Conservation (phyloP, 2,888 invertebrate species). For the Rugalucina vietnamica region DNA sequence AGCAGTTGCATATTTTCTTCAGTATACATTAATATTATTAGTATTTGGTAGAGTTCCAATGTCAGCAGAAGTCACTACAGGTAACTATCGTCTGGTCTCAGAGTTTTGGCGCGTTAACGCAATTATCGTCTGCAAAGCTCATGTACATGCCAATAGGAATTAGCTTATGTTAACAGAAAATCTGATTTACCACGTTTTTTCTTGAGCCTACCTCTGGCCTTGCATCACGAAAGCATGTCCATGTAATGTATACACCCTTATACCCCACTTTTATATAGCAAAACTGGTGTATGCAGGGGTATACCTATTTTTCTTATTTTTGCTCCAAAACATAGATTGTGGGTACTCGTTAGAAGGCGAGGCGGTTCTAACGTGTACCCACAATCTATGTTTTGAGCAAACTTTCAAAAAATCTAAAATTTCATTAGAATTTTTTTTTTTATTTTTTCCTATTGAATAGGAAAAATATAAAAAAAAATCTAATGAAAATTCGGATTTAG, state of each 20-base stretch:
- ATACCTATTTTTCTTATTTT: background rate
- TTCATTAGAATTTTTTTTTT: too few relatives aligned
- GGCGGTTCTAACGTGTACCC: too few relatives aligned
- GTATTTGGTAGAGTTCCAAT: background rate
- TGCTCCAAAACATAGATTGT: background rate
- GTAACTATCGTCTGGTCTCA: background rate
- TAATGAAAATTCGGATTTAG: too few relatives aligned
- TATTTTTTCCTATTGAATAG: too few relatives aligned
- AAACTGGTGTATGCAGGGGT: background rate
- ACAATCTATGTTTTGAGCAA: too few relatives aligned
- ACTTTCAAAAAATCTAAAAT: too few relatives aligned
- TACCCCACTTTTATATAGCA: background rate
- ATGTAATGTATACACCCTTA: background rate
- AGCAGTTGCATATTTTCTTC: too few relatives aligned
- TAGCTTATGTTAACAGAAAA: background rate
- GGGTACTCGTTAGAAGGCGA: too few relatives aligned
- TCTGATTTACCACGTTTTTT: too few relatives aligned
- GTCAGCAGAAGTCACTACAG: background rate
- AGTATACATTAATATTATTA: too few relatives aligned
- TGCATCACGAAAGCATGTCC: background rate
- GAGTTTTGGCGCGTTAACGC: background rate
- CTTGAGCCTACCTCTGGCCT: too few relatives aligned
- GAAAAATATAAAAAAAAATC: too few relatives aligned
- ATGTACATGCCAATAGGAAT: background rate
- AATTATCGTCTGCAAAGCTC: constrained; percentile 1